phyloP scores from a whole-genome alignment of 1,140 invertebrate genomes.

The Drosophila serrata region DNA sequence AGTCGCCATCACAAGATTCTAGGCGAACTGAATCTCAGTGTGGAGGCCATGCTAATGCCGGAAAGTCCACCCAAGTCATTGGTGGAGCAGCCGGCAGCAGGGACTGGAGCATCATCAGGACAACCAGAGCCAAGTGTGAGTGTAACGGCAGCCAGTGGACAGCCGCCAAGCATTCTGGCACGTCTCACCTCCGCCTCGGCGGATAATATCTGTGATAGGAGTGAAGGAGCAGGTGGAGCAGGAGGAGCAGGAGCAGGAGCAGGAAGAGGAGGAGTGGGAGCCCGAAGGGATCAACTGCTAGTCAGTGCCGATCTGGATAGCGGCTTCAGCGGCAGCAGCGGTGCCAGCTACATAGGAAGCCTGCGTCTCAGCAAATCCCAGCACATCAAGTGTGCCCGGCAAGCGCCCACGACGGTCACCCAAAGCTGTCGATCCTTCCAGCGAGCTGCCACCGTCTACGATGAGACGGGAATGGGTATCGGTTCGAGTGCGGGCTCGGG shows the following conservation, averaged over 20 bases:
- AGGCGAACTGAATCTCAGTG: slow-evolving; percentile 93
- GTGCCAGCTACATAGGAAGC: slow-evolving; percentile 90
- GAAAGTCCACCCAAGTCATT: slow-evolving; percentile 79
- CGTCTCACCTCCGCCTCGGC: slow-evolving; percentile 73
- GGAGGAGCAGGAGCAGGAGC: not conserved
- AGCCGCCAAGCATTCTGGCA: slow-evolving; percentile 60
- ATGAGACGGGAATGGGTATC: slow-evolving; percentile 26
- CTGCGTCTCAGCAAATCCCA: slow-evolving; percentile 87
- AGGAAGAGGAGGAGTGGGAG: not conserved
- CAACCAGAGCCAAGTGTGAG: slow-evolving; percentile 85
- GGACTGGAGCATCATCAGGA: slow-evolving; percentile 13
- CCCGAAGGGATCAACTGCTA: slow-evolving; percentile 70
- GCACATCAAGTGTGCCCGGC: slow-evolving; percentile 75
- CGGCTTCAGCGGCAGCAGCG: slow-evolving; percentile 92
- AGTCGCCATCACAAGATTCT: slow-evolving; percentile 92
- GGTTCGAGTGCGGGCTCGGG: not conserved
- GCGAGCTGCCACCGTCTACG: slow-evolving; percentile 48
- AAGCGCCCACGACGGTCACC: slow-evolving; percentile 58
- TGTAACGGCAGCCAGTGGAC: slow-evolving; percentile 79
- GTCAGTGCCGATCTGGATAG: slow-evolving; percentile 89
- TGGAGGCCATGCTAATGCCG: slow-evolving; percentile 95
- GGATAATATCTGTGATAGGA: slow-evolving; percentile 83
- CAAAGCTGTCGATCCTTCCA: slow-evolving; percentile 78
- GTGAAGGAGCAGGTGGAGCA: not conserved
- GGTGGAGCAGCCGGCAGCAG: slow-evolving; percentile 5